Evolutionary conservation across 2,888 invertebrate genomes (phyloP), one percentile per base, ranked within the genome.

Genomic region (Tigriopus californicus): DNA sequence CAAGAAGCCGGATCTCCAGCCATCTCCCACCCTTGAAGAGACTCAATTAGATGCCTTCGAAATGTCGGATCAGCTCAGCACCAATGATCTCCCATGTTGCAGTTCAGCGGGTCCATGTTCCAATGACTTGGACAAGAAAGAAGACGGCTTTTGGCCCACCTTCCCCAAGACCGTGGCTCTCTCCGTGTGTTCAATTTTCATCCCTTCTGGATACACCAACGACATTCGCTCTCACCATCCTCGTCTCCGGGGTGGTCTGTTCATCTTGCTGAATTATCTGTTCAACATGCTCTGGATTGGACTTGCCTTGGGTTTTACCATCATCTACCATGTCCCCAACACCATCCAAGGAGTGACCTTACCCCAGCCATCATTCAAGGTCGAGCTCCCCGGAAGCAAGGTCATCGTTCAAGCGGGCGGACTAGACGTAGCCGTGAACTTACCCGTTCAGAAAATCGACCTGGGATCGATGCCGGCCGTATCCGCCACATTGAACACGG

Each of bases 381-480:
- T 56, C 44, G 20, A 25, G 18, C 20, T 56, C 10, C 56, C 56
- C 11, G 18, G 33, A 44, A 22, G 46, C 8, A 44, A 56, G 44
- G 5, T 46, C 20, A 20, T 18, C 22, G 56, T 46, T 20, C 15
- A 56, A 22, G 33, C 56, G 12, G 44, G 41, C 11, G 56, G 44
- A 1, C n/a, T 56, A 46, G 46, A 56, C 13, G 44, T 56, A 10
- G 44, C 42, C 18, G 25, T 56, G 1, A 20, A 44, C 22, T 22
- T 56, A 10, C 56, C 56, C 18, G 25, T 46, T 8, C 20, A 20
- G n/a, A 56, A 42, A 13, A 22, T 56, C 10, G 56, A 56, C 44
- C 44, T 56, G 18, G 56, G 44, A 1, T 56, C 56, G 13, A 56
- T 56, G 56, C 56, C 56, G 6, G 13, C 46, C 25, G 33, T 56